A percentile compares a stretch with the other conserved stretches of the same genome.
Evolutionary conservation across 2,113 vertebrate genomes (phyloP).

Genomic region (Mobula birostris): DNA sequence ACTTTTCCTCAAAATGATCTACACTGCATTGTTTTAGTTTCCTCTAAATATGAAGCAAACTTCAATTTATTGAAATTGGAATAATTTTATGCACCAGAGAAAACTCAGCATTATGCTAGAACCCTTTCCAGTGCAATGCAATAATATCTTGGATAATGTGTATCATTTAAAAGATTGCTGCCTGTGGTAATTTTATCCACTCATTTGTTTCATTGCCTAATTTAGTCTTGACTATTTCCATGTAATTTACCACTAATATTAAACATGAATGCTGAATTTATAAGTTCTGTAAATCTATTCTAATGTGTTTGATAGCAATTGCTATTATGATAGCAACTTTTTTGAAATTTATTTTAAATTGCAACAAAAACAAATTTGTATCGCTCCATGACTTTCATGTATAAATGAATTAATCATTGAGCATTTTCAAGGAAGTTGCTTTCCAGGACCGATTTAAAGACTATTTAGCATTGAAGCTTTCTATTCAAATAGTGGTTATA

Average conservation of each 20-base stretch:
- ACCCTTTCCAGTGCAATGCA: neutral
- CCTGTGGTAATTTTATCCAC: neutral
- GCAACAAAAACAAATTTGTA: neutral
- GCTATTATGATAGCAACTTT: neutral
- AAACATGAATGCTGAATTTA: neutral
- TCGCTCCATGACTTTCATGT: neutral
- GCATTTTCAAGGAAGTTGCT: neutral
- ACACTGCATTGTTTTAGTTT: neutral
- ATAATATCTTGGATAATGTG: neutral
- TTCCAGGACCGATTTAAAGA: neutral
- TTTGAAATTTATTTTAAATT: neutral
- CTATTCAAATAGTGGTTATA: neutral
- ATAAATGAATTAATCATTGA: neutral
- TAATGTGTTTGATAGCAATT: neutral
- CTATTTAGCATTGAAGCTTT: neutral
- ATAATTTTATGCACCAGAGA: neutral
- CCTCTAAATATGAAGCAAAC: neutral
- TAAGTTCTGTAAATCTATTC: neutral
- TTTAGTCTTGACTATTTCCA: neutral
- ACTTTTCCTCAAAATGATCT: neutral
- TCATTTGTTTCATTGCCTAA: neutral
- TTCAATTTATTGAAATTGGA: neutral
- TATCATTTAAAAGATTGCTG: neutral
- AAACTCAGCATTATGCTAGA: neutral
- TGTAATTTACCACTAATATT: neutral